These are phyloP conservation scores for Coenonympha glycerion DNA, from an alignment of 2,888 invertebrate genomes.

Conservation along the genomic window DNA sequence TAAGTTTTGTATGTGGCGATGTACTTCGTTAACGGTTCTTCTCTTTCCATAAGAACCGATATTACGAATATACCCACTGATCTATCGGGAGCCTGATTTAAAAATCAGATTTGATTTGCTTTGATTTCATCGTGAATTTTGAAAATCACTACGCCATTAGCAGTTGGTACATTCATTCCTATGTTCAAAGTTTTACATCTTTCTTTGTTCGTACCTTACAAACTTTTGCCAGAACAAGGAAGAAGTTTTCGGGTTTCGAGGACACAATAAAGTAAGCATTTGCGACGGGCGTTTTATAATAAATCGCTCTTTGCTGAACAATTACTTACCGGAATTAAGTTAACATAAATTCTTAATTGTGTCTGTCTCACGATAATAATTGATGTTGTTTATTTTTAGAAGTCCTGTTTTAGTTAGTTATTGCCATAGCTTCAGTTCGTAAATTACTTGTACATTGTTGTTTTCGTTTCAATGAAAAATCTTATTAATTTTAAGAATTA, in stretches of 20 bases:
- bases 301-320: constrained; percentile 9
- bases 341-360: constrained; percentile 8
- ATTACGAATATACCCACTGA: too few species aligned
- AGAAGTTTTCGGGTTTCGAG: constrained; percentile 1
- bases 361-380: not conserved
- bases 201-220: not conserved
- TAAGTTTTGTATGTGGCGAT: not conserved
- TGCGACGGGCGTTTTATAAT: not conserved
- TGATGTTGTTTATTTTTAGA: constrained; percentile 2
- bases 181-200: constrained; percentile 5
- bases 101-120: too few species aligned
- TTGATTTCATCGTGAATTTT: too few species aligned
- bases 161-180: constrained; percentile 22
- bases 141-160: not conserved
- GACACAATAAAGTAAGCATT: constrained; percentile 6
- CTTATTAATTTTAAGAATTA: too few species aligned
- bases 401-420: not conserved
- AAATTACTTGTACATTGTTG: too few species aligned
- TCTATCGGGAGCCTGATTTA: too few species aligned
- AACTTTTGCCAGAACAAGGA: not conserved
- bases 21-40: not conserved
- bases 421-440: not conserved
- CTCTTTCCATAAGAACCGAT: too few species aligned
- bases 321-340: not conserved
- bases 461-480: too few species aligned